phyloP scores from a whole-genome alignment of 2,888 invertebrate species.

The Shargacucullia verbasci region DNA sequence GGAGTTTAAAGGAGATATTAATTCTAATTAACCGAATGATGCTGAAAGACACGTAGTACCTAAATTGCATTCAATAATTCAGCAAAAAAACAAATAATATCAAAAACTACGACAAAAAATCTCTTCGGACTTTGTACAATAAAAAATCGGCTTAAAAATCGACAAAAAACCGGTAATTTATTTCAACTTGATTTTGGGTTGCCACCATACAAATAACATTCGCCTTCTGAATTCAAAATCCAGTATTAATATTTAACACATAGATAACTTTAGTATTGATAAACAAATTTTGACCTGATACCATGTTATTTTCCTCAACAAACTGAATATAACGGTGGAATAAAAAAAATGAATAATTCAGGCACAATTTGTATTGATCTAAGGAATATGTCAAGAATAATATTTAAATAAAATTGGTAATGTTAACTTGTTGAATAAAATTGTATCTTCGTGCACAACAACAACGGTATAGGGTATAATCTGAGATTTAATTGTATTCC shows the following conservation, averaged over 20 bases:
- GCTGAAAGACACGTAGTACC: too few species aligned
- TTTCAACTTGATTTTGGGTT: slow-evolving; percentile 32
- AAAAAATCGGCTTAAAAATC: slow-evolving; percentile 6
- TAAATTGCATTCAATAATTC: too few species aligned
- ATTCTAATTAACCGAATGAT: too few species aligned
- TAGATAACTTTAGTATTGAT: slow-evolving; percentile 27
- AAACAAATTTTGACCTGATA: slow-evolving; percentile 46
- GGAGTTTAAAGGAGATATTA: too few species aligned
- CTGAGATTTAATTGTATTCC: slow-evolving; percentile 8
- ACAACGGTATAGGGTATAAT: too few species aligned
- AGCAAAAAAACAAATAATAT: too few species aligned
- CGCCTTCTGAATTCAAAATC: slow-evolving; percentile 45
- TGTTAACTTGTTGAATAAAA: slow-evolving; percentile 3
- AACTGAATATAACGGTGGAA: slow-evolving; percentile 44
- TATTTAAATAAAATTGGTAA: slow-evolving; percentile 11
- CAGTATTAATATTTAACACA: slow-evolving; percentile 33
- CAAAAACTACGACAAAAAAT: too few species aligned
- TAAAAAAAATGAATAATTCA: slow-evolving; percentile 47
- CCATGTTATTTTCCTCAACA: slow-evolving; percentile 28
- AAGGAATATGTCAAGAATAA: slow-evolving; percentile 14
- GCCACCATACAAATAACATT: slow-evolving; percentile 48
- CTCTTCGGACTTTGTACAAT: too few species aligned
- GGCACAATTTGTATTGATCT: not conserved
- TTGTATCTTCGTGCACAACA: not conserved
- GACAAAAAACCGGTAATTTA: slow-evolving; percentile 7